These are phyloP conservation scores for Aphaenogaster floridana DNA, from an alignment of 1,140 invertebrate species.

Conservation along the genomic window DNA sequence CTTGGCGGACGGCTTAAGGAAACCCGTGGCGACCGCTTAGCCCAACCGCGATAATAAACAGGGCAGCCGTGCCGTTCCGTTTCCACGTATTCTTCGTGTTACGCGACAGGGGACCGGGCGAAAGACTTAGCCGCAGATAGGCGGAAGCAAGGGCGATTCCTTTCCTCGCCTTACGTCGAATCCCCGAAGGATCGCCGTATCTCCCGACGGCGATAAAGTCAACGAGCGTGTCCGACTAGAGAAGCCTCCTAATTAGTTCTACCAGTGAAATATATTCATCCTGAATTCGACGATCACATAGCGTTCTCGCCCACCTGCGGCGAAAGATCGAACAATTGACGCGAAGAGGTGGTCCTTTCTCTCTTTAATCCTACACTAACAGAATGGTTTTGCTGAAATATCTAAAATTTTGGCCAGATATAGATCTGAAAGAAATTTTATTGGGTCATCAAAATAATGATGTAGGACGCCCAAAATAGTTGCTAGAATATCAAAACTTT, in stretches of 20 bases:
- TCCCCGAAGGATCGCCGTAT: conserved; percentile 22
- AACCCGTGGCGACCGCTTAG: conserved; percentile 78
- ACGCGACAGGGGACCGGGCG: conserved; percentile 30
- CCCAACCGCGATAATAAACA: conserved; percentile 82
- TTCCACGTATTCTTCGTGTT: conserved; percentile 65
- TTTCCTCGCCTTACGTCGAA: conserved; percentile 48
- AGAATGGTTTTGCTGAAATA: too few relatives aligned
- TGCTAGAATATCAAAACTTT: too few relatives aligned
- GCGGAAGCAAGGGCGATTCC: conserved; percentile 52
- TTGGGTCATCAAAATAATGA: too few relatives aligned
- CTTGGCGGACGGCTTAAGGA: conserved; percentile 83
- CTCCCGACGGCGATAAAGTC: conserved; percentile 48
- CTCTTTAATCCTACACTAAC: not conserved
- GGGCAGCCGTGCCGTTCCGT: conserved; percentile 67
- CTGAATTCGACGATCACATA: not conserved
- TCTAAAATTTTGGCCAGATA: too few relatives aligned
- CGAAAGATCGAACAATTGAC: not conserved
- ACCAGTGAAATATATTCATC: conserved; percentile 12
- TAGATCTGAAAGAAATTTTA: too few relatives aligned
- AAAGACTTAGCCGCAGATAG: conserved; percentile 63
- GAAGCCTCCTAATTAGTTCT: conserved; percentile 40
- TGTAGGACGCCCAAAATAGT: too few relatives aligned
- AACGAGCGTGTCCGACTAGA: conserved; percentile 48
- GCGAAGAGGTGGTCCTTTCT: not conserved
- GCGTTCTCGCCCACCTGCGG: conserved; percentile 37